These are phyloP conservation scores for Elgonia sp. DNA, from an alignment of 2,888 invertebrate genomes.

Conservation along the genomic window DNA sequence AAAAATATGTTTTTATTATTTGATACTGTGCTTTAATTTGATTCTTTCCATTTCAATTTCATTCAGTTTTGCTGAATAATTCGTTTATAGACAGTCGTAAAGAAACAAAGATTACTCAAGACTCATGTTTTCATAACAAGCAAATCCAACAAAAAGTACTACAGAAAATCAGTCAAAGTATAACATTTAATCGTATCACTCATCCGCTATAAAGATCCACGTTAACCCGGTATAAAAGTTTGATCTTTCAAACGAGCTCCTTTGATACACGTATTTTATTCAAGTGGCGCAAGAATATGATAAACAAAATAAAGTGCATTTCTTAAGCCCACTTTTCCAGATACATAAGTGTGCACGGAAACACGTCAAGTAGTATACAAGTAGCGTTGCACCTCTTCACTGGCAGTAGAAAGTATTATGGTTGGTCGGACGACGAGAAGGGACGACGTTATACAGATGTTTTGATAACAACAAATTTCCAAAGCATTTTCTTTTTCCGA, in stretches of 20 bases:
- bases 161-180: slow-evolving; percentile 44
- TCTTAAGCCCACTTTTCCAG: slow-evolving; percentile 60
- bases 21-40: background rate
- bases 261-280: slow-evolving; percentile 66
- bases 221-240: slow-evolving; percentile 48
- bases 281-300: slow-evolving; percentile 62
- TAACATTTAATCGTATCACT: slow-evolving; percentile 49
- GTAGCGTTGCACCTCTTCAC: too few relatives aligned
- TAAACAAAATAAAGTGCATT: slow-evolving; percentile 69
- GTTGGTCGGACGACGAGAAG: too few relatives aligned
- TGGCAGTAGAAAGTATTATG: too few relatives aligned
- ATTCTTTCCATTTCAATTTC: background rate
- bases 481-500: too few relatives aligned
- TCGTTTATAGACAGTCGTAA: background rate
- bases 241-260: slow-evolving; percentile 52
- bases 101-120: background rate
- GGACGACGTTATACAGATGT: too few relatives aligned
- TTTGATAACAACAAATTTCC: too few relatives aligned
- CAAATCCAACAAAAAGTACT: slow-evolving; percentile 9
- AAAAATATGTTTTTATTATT: too few relatives aligned
- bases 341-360: slow-evolving; percentile 55
- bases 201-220: slow-evolving; percentile 47
- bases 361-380: slow-evolving; percentile 68
- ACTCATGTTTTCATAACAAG: slow-evolving; percentile 23
- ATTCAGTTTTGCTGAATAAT: background rate